Evolutionary conservation across 2,113 vertebrate genomes (phyloP).

Genomic region (Butorides virescens): DNA sequence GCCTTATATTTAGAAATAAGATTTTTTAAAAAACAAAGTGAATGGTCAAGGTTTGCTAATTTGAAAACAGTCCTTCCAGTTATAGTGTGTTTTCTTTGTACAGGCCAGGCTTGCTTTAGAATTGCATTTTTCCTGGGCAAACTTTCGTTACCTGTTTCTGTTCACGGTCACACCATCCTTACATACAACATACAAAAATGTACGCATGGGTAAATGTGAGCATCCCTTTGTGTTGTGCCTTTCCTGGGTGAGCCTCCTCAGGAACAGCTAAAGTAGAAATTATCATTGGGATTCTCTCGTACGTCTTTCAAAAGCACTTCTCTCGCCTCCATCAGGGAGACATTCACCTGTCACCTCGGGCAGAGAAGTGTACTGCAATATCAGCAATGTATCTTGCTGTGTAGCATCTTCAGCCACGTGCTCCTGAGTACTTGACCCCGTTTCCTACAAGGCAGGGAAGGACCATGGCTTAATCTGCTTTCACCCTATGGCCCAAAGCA

Average conservation of each 20-base stretch:
- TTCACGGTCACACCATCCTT: neutral
- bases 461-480: neutral
- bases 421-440: neutral
- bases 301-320: neutral
- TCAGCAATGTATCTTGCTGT: neutral
- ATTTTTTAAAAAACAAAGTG: neutral
- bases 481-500: neutral
- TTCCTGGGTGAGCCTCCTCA: neutral
- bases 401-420: neutral
- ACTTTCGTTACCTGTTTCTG: neutral
- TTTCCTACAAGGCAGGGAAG: neutral
- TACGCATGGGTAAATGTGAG: neutral
- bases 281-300: neutral
- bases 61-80: neutral
- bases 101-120: neutral
- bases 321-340: neutral
- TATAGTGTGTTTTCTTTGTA: neutral
- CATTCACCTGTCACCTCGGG: neutral
- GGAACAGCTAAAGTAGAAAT: neutral
- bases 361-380: neutral
- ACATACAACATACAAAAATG: rapidly evolving
- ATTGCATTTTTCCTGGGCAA: neutral
- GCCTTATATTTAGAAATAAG: neutral
- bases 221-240: neutral
- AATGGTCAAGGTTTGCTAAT: neutral